Evolutionary conservation across 2,797 vertebrate genomes (phyloP).

Genomic region (Lepus townsendii): DNA sequence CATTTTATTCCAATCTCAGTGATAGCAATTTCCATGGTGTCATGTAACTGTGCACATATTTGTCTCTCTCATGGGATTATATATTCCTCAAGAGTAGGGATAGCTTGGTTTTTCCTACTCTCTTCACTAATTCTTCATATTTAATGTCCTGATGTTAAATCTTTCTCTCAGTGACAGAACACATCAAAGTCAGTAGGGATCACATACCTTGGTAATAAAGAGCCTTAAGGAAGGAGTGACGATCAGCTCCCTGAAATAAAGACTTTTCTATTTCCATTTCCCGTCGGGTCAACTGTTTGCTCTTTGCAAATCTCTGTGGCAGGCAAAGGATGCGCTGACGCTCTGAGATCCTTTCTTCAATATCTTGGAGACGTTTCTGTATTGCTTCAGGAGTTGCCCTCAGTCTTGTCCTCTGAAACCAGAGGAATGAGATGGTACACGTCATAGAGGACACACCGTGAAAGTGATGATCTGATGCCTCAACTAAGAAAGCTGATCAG

Average conservation of each 20-base stretch:
- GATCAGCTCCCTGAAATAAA: conserved; percentile 95
- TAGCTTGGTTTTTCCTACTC: not conserved
- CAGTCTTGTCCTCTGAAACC: conserved; percentile 90
- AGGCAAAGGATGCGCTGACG: conserved; percentile 92
- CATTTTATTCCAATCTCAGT: conserved; percentile 38
- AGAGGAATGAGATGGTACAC: conserved; percentile 56
- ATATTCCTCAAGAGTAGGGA: conserved; percentile 46
- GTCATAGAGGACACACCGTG: conserved; percentile 25
- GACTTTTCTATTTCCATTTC: conserved; percentile 98
- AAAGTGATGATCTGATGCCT: conserved; percentile 51
- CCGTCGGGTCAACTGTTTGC: conserved; percentile 93
- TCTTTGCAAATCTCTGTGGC: conserved; percentile 95
- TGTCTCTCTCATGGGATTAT: conserved; percentile 30
- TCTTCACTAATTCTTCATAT: conserved; percentile 64
- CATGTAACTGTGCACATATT: conserved; percentile 37
- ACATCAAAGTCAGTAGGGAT: conserved; percentile 55
- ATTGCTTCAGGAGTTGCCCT: conserved; percentile 92
- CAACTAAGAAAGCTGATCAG: conserved; percentile 42
- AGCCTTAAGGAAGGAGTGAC: conserved; percentile 93
- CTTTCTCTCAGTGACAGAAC: conserved; percentile 67
- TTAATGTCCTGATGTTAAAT: conserved; percentile 62
- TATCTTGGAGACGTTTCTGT: conserved; percentile 92
- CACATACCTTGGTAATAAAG: conserved; percentile 95
- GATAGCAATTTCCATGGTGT: conserved; percentile 50
- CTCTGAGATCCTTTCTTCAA: conserved; percentile 93